phyloP scores from a whole-genome alignment of 2,113 vertebrate species.

The Scalopus aquaticus region DNA sequence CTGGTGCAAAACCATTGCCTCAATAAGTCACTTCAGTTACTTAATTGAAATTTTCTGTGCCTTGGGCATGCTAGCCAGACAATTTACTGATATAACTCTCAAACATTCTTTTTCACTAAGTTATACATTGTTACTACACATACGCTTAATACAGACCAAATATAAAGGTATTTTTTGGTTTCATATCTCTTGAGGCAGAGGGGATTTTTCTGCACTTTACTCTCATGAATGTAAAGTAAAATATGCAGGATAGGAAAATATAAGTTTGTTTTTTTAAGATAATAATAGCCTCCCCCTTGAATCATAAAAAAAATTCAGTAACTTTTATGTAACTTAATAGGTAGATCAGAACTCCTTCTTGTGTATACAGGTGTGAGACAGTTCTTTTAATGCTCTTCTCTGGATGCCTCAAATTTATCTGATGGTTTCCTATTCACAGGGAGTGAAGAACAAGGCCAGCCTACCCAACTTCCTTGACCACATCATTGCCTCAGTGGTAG shows the following conservation, averaged over 20 bases:
- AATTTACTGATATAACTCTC: not conserved
- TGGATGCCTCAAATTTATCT: constrained; percentile 17
- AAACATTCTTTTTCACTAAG: constrained; percentile 33
- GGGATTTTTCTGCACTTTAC: not conserved
- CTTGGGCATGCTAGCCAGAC: not conserved
- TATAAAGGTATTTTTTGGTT: not conserved
- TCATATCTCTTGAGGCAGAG: constrained; percentile 19
- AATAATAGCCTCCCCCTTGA: not conserved
- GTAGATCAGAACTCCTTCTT: constrained; percentile 45
- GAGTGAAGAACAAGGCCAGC: constrained; percentile 95
- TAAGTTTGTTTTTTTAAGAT: not conserved
- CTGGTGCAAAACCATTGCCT: not conserved
- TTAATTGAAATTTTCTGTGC: not conserved
- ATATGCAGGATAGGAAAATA: not conserved
- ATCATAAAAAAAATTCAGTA: constrained; percentile 21
- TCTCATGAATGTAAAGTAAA: constrained; percentile 4
- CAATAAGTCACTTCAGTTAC: not conserved
- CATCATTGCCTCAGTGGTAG: constrained; percentile 98
- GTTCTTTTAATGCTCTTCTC: not conserved
- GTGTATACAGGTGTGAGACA: not conserved
- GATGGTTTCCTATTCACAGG: constrained; percentile 83
- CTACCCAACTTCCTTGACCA: constrained; percentile 98
- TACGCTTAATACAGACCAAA: not conserved
- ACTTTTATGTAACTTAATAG: not conserved
- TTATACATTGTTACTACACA: not conserved